Conservation (phyloP, 2,888 invertebrate species). For the Apeira syringaria region DNA sequence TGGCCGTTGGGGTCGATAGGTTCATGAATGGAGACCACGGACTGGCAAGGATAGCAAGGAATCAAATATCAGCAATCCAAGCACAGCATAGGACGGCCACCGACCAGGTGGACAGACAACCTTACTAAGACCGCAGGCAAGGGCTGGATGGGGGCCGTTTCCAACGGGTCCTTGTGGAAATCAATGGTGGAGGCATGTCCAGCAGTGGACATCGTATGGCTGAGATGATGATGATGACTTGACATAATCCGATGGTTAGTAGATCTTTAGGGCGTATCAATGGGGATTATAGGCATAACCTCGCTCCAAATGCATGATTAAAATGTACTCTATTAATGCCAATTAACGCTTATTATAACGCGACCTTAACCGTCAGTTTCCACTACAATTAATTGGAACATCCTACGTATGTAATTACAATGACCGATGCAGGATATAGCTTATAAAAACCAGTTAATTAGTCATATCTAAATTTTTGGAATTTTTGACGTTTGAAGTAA, state of each 20-base stretch:
- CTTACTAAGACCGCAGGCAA: no score
- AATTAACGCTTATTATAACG: constrained; percentile 53
- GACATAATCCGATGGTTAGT: neutral
- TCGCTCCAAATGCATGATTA: constrained; percentile 39
- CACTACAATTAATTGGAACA: constrained; percentile 60
- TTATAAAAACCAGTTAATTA: constrained; percentile 28
- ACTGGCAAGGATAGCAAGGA: no score
- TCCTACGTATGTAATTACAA: constrained; percentile 54
- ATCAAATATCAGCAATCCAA: no score
- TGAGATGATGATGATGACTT: no score
- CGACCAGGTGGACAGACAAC: no score
- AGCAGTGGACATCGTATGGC: no score
- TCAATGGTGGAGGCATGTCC: no score
- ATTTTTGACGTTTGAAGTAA: constrained; percentile 8
- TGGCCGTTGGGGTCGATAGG: no score
- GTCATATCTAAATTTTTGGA: constrained; percentile 26
- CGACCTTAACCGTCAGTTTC: constrained; percentile 52
- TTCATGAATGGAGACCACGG: no score
- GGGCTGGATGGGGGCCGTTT: no score
- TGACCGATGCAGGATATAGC: constrained; percentile 47
- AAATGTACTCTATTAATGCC: constrained; percentile 47
- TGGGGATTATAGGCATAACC: constrained; percentile 33
- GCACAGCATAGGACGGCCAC: no score
- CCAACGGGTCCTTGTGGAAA: no score
- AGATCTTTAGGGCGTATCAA: neutral